phyloP scores from a whole-genome alignment of 2,113 vertebrate species.

The Chloropsis cyanopogon region DNA sequence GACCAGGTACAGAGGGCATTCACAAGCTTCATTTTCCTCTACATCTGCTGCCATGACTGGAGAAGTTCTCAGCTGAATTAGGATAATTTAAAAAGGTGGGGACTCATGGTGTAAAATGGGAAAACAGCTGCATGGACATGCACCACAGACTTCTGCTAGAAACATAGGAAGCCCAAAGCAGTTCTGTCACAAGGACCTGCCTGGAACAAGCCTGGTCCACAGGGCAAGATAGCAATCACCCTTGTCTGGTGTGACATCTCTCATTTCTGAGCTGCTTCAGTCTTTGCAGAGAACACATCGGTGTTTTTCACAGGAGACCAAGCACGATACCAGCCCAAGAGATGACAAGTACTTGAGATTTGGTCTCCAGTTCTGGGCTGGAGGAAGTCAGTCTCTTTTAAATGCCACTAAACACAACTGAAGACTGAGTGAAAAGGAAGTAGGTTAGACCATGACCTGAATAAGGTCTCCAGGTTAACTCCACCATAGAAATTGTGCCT shows the following conservation, averaged over 20 bases:
- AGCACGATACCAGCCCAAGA: not conserved
- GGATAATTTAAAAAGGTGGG: not conserved
- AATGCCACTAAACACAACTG: not conserved
- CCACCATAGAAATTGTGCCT: not conserved
- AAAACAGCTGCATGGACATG: not conserved
- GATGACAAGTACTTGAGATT: not conserved
- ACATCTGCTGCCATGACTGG: not conserved
- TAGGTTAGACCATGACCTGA: not conserved
- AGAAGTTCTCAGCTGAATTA: not conserved
- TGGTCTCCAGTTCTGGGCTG: not conserved
- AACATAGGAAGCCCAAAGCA: not conserved
- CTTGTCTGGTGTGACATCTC: not conserved
- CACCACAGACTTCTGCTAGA: not conserved
- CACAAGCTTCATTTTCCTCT: not conserved
- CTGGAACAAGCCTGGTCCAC: not conserved
- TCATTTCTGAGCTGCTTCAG: not conserved
- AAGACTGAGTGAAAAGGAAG: not conserved
- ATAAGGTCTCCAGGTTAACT: not conserved
- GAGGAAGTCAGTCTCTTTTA: not conserved
- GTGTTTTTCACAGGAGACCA: not conserved
- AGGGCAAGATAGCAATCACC: not conserved
- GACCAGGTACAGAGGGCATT: not conserved
- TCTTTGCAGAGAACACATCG: fast-evolving
- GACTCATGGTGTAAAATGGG: not conserved
- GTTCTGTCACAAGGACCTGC: not conserved